phyloP scores from a whole-genome alignment of 2,888 invertebrate species.

The Gibbula magus region DNA sequence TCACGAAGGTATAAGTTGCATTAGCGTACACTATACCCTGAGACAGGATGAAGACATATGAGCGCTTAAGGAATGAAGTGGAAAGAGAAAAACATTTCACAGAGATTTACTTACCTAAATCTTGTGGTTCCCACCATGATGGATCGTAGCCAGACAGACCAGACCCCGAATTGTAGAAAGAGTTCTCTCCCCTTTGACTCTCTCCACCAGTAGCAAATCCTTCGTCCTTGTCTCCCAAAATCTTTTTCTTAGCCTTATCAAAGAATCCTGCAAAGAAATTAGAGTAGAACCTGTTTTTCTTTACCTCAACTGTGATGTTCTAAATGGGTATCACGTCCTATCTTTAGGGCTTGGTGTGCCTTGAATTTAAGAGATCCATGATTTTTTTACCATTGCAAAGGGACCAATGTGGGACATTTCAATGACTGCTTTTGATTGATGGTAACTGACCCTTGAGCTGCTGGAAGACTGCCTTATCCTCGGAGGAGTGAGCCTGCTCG shows the following conservation, averaged over 20 bases:
- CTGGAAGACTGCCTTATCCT: slow-evolving; percentile 77
- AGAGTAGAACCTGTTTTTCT: not conserved
- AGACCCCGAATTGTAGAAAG: not conserved
- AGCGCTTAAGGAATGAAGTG: not conserved
- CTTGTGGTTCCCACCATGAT: slow-evolving; percentile 80
- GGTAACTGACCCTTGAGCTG: slow-evolving; percentile 72
- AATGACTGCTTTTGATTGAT: too few relatives aligned
- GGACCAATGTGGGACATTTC: too few relatives aligned
- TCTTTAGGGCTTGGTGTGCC: too few relatives aligned
- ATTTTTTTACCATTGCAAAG: too few relatives aligned
- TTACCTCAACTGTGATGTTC: not conserved
- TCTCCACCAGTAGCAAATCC: slow-evolving; percentile 38
- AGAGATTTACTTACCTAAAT: slow-evolving; percentile 77
- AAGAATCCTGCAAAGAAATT: slow-evolving; percentile 73
- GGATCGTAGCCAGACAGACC: slow-evolving; percentile 55
- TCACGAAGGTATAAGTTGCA: too few relatives aligned
- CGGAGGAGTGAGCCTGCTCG: slow-evolving; percentile 84
- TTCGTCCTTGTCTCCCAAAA: slow-evolving; percentile 85
- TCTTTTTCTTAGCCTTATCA: slow-evolving; percentile 92
- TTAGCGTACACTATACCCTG: too few relatives aligned
- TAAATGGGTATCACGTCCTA: too few relatives aligned
- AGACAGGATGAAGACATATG: too few relatives aligned
- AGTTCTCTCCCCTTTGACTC: slow-evolving; percentile 7
- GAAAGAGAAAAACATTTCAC: not conserved
- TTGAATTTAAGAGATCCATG: too few relatives aligned